Percentiles rank a stretch among this genome's conserved stretches.
Conservation (phyloP, 92 coral and sea anemone genomes). For the Phenganax subtilis region DNA sequence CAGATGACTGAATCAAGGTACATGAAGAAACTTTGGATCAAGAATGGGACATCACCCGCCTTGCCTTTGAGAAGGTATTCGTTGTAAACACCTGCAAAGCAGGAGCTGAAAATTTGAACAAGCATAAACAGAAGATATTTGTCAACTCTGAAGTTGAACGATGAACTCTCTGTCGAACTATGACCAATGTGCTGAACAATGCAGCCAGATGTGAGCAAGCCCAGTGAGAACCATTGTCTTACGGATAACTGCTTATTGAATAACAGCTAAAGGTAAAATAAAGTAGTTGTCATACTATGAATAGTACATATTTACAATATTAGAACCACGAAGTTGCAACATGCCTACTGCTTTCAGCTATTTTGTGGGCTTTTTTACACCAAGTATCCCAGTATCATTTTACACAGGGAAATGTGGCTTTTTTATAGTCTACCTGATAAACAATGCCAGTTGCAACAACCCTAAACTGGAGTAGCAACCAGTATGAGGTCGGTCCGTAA, state of each 20-base stretch:
- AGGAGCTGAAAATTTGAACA: slow-evolving; percentile 91
- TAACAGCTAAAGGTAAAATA: slow-evolving; percentile 52
- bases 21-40: slow-evolving; percentile 92
- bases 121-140: slow-evolving; percentile 73
- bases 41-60: slow-evolving; percentile 81
- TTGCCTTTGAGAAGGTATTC: slow-evolving; percentile 92
- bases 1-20: slow-evolving; percentile 80
- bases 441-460: slow-evolving; percentile 93
- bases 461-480: slow-evolving; percentile 85
- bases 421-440: slow-evolving; percentile 65
- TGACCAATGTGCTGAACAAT: slow-evolving; percentile 69
- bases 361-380: neutral
- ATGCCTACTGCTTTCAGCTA: too few relatives aligned
- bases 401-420: neutral
- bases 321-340: too few relatives aligned
- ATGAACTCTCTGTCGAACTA: slow-evolving; percentile 45
- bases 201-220: slow-evolving; percentile 79
- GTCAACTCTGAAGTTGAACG: slow-evolving; percentile 61
- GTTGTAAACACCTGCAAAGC: slow-evolving; percentile 97
- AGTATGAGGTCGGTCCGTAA: slow-evolving; percentile 92
- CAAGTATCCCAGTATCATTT: neutral
- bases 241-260: slow-evolving; percentile 74
- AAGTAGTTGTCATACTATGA: neutral
- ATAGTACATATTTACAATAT: too few relatives aligned
- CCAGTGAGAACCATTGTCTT: slow-evolving; percentile 82